Percentiles rank a stretch among this genome's conserved stretches.
Evolutionary conservation across 2,797 vertebrate species (phyloP).

Genomic region (Neostethus bicornis): DNA sequence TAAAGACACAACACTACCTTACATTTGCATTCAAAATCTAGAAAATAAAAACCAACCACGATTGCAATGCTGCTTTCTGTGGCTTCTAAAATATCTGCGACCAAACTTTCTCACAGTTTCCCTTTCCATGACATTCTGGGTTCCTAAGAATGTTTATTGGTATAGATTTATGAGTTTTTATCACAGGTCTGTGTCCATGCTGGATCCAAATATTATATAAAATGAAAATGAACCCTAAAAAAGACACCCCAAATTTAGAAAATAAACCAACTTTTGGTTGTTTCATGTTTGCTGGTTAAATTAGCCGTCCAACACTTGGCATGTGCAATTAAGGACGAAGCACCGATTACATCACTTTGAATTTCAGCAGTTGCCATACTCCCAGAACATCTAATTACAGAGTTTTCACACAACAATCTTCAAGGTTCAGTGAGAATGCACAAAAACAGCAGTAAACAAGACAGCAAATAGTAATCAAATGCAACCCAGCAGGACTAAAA

Average conservation of each 20-base stretch:
- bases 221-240: constrained; percentile 19
- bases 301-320: constrained; percentile 47
- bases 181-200: constrained; percentile 9
- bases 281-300: constrained; percentile 36
- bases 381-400: constrained; percentile 66
- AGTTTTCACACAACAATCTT: constrained; percentile 51
- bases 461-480: constrained; percentile 39
- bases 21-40: too few species aligned
- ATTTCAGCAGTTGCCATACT: constrained; percentile 51
- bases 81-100: constrained; percentile 11
- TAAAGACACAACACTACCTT: constrained; percentile 16
- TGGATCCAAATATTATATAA: constrained; percentile 27
- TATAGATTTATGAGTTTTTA: constrained; percentile 15
- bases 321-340: constrained; percentile 52
- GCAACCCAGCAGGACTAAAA: constrained; percentile 31
- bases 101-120: constrained; percentile 9
- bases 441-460: constrained; percentile 50
- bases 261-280: not conserved
- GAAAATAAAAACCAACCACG: too few species aligned
- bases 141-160: not conserved
- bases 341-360: constrained; percentile 61
- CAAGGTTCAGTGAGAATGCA: constrained; percentile 43
- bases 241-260: constrained; percentile 20
- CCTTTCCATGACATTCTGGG: not conserved
- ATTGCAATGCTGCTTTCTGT: constrained; percentile 25